Conservation (phyloP, 2,113 vertebrate genomes). For the Delphinus delphis region DNA sequence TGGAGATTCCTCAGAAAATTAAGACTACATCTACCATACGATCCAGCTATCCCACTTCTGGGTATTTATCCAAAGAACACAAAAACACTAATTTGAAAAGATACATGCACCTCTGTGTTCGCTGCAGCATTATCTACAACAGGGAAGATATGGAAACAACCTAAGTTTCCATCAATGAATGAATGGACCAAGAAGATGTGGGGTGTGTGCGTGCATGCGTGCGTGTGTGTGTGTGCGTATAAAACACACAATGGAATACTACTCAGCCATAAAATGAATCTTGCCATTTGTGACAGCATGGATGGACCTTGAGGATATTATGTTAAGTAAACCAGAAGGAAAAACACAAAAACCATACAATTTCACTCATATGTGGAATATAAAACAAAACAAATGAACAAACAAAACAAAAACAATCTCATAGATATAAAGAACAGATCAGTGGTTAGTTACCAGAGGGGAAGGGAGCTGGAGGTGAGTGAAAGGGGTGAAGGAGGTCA, state of each 20-base stretch:
- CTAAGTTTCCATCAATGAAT: neutral
- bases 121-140: neutral
- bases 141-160: neutral
- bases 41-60: neutral
- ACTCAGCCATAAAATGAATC: neutral
- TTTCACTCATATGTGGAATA: neutral
- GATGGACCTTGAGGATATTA: neutral
- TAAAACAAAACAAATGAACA: neutral
- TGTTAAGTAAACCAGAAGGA: neutral
- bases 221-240: neutral
- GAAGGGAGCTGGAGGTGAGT: neutral
- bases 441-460: neutral
- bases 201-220: rapidly evolving
- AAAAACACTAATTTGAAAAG: neutral
- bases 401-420: neutral
- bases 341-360: neutral
- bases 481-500: neutral
- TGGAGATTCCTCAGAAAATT: neutral
- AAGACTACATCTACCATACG: neutral
- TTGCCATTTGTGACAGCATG: neutral
- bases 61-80: neutral
- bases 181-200: neutral
- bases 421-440: neutral
- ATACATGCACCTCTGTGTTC: neutral
- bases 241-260: neutral